Base-by-base conservation (phyloP, 2,797 vertebrate species). In the Zenarchopterus dispar region DNA sequence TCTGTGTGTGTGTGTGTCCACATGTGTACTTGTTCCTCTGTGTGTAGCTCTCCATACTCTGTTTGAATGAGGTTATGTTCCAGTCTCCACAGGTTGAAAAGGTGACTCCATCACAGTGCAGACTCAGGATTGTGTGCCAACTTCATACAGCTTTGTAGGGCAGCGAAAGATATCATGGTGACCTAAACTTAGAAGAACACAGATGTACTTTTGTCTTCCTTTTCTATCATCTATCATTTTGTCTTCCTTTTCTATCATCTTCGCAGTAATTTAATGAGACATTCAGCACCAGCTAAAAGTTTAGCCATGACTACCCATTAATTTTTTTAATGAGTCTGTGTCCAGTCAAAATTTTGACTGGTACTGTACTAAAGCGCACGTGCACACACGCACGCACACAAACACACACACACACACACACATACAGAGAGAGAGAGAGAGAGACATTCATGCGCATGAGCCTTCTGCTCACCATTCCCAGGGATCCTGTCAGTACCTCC, bases 401-500 rank as follows among this genome's bases (percentile, higher is more conserved):
- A 1, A 33, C 45, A 62, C 51, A 67, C 6, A 58, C 58, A 28
- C 50, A 73, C 55, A 64, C n/a, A 33, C 45, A 62, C 51, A 67
- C 6, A 58, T 56, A 28, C 50, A 73, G n/a, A n/a, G n/a, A n/a
- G n/a, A n/a, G n/a, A n/a, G n/a, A n/a, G n/a, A n/a, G n/a, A n/a
- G n/a, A n/a, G n/a, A n/a, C 55, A 64, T 39, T 54, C 41, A 45
- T 56, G 49, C 67, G 44, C 52, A 43, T 31, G 39, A 41, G 57
- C 70, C 71, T 67, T 75, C 60, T 68, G 69, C 55, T 59, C 70
- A 73, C 72, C 68, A 65, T 88, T 86, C 91, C 83, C 73, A 51
- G 62, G 82, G 89, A 91, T 71, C 88, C 87, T 89, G 90, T 92
- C 90, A 91, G 85, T 82, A 88, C 78, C 88, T 88, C 82, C 73